Evolutionary conservation across 23 tunicate genomes (phyloP).

Genomic region (Oikopleura albicans): DNA sequence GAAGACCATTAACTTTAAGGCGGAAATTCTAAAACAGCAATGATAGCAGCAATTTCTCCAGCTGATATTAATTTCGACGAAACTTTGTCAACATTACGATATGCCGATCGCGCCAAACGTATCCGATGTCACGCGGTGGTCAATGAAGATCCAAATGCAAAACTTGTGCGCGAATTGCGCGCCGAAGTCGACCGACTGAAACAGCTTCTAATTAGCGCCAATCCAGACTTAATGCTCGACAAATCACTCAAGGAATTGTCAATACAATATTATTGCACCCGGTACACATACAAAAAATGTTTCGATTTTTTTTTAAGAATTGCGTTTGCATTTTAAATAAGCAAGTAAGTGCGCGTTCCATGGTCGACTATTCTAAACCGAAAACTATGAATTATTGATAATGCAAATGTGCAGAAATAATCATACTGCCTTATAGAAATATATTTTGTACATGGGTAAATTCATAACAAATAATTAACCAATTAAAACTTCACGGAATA

Average conservation of each 20-base stretch:
- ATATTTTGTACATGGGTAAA: too few species aligned
- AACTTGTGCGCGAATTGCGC: constrained; percentile 59
- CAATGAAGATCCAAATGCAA: constrained; percentile 97
- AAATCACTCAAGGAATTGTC: too few species aligned
- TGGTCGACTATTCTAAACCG: not conserved
- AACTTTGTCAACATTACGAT: constrained; percentile 66
- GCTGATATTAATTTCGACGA: constrained; percentile 97
- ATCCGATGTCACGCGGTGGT: constrained; percentile 93
- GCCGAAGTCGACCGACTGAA: constrained; percentile 68
- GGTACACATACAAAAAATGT: too few species aligned
- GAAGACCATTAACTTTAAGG: too few species aligned
- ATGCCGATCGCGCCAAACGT: constrained; percentile 92
- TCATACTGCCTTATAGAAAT: too few species aligned
- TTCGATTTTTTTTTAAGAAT: too few species aligned
- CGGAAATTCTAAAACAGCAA: constrained; percentile 96
- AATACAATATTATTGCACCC: too few species aligned
- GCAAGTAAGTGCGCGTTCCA: not conserved
- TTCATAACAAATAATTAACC: too few species aligned
- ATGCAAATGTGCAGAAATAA: too few species aligned
- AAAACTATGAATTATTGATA: not conserved
- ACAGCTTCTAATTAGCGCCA: constrained; percentile 24
- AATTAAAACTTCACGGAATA: too few species aligned
- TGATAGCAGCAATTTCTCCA: constrained; percentile 97
- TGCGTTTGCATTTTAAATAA: too few species aligned
- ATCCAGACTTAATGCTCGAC: not conserved